phyloP scores from a whole-genome alignment of 1,140 invertebrate species.

The Monochamus saltuarius region DNA sequence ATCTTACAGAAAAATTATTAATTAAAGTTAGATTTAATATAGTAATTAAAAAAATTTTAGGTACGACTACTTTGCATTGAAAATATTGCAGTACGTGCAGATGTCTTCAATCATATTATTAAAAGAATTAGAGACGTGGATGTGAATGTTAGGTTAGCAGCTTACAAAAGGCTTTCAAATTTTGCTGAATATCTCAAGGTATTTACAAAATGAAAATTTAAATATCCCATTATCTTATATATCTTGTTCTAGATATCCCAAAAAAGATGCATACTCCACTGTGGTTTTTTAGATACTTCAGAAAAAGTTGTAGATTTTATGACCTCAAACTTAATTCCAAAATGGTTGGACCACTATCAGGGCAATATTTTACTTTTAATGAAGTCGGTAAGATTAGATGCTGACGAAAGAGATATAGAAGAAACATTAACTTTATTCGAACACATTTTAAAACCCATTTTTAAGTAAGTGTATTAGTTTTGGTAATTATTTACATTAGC shows the following conservation, averaged over 20 bases:
- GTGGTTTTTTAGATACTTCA: conserved; percentile 16
- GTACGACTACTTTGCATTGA: conserved; percentile 24
- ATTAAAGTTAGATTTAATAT: background rate
- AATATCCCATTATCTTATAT: background rate
- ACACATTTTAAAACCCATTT: conserved; percentile 18
- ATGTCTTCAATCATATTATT: conserved; percentile 17
- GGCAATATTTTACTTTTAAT: conserved; percentile 18
- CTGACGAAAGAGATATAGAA: conserved; percentile 22
- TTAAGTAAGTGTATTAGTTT: conserved; percentile 16
- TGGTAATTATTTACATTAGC: no score
- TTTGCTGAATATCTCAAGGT: conserved; percentile 17
- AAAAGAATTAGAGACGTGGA: conserved; percentile 19
- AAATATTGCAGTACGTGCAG: conserved; percentile 20
- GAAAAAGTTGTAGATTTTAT: conserved; percentile 21
- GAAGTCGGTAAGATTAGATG: conserved; percentile 23
- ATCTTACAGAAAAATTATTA: background rate
- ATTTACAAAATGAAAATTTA: background rate
- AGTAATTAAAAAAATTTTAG: background rate
- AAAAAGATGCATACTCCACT: conserved; percentile 12
- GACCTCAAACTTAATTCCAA: conserved; percentile 6
- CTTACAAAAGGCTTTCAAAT: conserved; percentile 19
- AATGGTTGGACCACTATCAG: conserved; percentile 20
- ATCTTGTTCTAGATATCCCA: conserved; percentile 21
- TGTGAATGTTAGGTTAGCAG: conserved; percentile 18
- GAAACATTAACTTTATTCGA: conserved; percentile 16